Evolutionary conservation across 2,888 invertebrate genomes (phyloP).

Genomic region (Patella ulyssiponensis): DNA sequence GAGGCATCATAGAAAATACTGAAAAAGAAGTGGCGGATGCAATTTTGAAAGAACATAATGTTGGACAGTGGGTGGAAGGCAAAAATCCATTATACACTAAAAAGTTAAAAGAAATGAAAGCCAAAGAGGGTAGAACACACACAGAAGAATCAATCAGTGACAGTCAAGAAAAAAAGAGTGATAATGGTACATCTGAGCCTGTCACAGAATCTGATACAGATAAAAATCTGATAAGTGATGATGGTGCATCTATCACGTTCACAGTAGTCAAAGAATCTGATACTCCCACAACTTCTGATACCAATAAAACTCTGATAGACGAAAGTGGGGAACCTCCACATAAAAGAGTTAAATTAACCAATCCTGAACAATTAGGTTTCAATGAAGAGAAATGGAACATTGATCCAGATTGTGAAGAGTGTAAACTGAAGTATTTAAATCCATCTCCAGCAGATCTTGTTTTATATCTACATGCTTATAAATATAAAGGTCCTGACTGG

Average conservation of each 20-base stretch:
- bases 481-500: constrained; percentile 87
- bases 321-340: constrained; percentile 13
- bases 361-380: constrained; percentile 36
- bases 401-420: constrained; percentile 93
- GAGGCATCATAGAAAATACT: constrained; percentile 47
- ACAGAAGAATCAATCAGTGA: neutral
- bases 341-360: neutral
- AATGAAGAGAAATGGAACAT: constrained; percentile 72
- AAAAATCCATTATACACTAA: constrained; percentile 50
- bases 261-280: neutral
- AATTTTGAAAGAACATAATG: constrained; percentile 92
- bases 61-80: constrained; percentile 87
- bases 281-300: neutral
- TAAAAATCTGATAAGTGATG: constrained; percentile 10
- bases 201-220: constrained; percentile 19
- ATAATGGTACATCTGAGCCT: constrained; percentile 31
- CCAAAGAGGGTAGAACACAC: neutral
- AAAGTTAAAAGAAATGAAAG: constrained; percentile 39
- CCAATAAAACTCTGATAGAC: neutral
- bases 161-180: neutral
- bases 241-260: neutral
- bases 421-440: constrained; percentile 91
- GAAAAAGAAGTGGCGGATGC: constrained; percentile 44
- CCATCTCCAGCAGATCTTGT: constrained; percentile 92
- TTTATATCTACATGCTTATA: constrained; percentile 91